Evolutionary conservation across 1,140 invertebrate genomes (phyloP).

Genomic region (Grapholita molesta): DNA sequence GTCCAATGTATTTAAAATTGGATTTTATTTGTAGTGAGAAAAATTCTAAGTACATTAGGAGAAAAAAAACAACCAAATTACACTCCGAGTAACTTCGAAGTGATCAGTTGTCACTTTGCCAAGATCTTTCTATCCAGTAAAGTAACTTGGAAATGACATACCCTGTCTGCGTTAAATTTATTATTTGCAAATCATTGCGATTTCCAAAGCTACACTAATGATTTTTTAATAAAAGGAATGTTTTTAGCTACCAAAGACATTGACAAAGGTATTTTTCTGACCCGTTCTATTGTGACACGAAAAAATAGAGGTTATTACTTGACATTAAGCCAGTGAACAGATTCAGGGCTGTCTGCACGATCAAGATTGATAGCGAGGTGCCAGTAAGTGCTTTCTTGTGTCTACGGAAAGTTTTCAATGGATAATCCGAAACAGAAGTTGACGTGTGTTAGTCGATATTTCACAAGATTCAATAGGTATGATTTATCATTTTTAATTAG

Average conservation of each 20-base stretch:
- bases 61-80: too few relatives aligned
- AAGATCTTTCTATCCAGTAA: not conserved
- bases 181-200: not conserved
- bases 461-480: not conserved
- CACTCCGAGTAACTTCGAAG: too few relatives aligned
- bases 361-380: constrained; percentile 16
- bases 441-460: not conserved
- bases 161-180: not conserved
- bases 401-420: constrained; percentile 10
- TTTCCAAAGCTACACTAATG: not conserved
- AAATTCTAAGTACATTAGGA: too few relatives aligned
- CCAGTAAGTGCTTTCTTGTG: constrained; percentile 4
- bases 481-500: too few relatives aligned
- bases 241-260: not conserved
- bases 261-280: constrained; percentile 12
- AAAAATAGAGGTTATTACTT: constrained; percentile 17
- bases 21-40: too few relatives aligned
- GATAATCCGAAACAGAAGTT: constrained; percentile 3
- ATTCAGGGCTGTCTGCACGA: constrained; percentile 14
- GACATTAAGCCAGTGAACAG: constrained; percentile 15
- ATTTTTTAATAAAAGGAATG: not conserved
- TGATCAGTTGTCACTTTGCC: too few relatives aligned
- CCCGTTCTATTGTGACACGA: constrained; percentile 5
- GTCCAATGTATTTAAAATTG: too few relatives aligned
- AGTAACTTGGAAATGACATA: too few relatives aligned